Evolutionary conservation across 2,797 vertebrate species (phyloP).

Genomic region (Siniperca undulata): DNA sequence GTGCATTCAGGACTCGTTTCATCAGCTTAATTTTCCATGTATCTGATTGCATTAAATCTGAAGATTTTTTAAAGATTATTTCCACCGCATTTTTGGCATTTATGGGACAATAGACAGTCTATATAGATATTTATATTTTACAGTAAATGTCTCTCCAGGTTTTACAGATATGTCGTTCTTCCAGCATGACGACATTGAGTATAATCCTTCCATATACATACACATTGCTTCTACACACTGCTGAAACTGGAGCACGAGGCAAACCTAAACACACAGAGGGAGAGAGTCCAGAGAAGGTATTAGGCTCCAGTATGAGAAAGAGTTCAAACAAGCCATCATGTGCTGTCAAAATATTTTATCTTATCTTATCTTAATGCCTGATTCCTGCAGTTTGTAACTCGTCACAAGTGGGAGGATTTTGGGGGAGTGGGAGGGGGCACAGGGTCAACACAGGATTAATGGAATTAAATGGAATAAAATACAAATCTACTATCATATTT

Average conservation of each 20-base stretch:
- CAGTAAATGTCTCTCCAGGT: conserved; percentile 14
- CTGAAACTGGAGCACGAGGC: conserved; percentile 42
- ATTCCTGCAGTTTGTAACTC: conserved; percentile 36
- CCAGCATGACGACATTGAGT: conserved; percentile 14
- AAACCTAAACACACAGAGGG: conserved; percentile 56
- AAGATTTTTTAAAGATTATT: neutral
- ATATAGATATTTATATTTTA: conserved; percentile 25
- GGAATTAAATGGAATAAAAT: neutral
- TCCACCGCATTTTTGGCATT: neutral
- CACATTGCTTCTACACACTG: conserved; percentile 48
- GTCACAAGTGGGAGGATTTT: conserved; percentile 30
- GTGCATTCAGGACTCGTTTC: neutral
- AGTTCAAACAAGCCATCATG: conserved; percentile 43
- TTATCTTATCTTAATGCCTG: conserved; percentile 55
- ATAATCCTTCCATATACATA: conserved; percentile 52
- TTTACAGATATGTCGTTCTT: conserved; percentile 5
- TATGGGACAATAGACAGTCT: neutral
- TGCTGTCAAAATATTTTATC: conserved; percentile 49
- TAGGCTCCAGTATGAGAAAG: neutral
- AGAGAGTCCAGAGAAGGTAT: conserved; percentile 26
- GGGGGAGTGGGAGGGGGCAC: neutral
- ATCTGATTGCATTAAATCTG: neutral
- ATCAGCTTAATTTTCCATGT: neutral
- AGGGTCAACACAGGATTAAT: conserved; percentile 32
- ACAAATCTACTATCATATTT: conserved; percentile 2